Evolutionary conservation across 2,888 invertebrate species (phyloP), one percentile per base, ranked within the genome.

Genomic region (Melanargia galathea): DNA sequence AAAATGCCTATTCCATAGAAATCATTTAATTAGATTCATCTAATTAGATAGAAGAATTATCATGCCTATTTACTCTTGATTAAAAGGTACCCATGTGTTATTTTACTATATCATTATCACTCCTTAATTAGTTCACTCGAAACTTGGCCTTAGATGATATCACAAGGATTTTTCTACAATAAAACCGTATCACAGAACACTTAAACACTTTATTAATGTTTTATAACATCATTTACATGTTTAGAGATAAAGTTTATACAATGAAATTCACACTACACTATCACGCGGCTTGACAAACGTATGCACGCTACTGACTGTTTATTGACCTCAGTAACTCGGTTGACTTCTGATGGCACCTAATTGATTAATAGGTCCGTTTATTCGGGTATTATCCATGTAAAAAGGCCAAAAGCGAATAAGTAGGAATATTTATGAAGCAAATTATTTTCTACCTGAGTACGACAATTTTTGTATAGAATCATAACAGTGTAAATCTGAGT

Each of bases 301-400:
- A 63, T 43, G 49, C 56, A 63, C 63, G 48, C 62, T 62, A 63
- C 63, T 65, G 64, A 49, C 65, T 40, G 54, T 56, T n/a, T n/a
- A 48, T 64, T 66, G 67, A 69, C 65, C 69, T 64, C 67, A 55
- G 60, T 57, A 62, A 40, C 61, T 58, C 62, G 60, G 33, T 51
- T 64, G 64, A 51, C 65, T 61, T 62, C 59, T 67, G 69, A 64
- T 65, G 56, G 26, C 55, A 57, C 57, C 58, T 66, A 66, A 69
- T 68, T 70, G 70, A 65, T 65, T 71, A 70, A 70, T 70, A 68
- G 68, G 38, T 54, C 63, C 65, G 60, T 69, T 70, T 70, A 68
- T 70, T 60, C 67, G 59, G 60, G 43, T 52, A 64, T 65, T 59
- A 68, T 62, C 63, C 62, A 67, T 65, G n/a, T 70, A 70, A 71